Base-by-base conservation (phyloP, 2,888 invertebrate species). In the Lasioglossum malachurum region DNA sequence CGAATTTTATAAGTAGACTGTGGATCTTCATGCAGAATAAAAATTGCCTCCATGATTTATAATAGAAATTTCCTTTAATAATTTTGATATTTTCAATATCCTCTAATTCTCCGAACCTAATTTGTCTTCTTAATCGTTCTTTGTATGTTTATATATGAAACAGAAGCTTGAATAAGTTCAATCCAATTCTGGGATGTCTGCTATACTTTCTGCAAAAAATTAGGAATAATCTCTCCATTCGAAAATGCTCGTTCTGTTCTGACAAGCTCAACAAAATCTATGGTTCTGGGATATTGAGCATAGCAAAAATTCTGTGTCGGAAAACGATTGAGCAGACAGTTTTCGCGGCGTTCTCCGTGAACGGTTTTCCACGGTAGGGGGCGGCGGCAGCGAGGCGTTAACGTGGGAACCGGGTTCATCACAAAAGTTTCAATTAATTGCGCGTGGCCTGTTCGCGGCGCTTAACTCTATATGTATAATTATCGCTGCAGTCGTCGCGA, bases 361-460 rank as follows among this genome's bases (percentile, higher is more conserved):
- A 8, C 23, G 53, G 23, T 53, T 23, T 57, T 27, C 60, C 60
- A 12, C n/a, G 12, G 27, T 0, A 4, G 27, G 12, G 14, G 1
- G 16, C 27, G 60, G 10, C 35, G 35, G 23, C n/a, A n/a, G 23
- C 53, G 27, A 60, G 41, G 71, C 71, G 71, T 72, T 44, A 72
- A 72, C 71, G 71, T n/a, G 41, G n/a, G 41, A 72, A 44, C n/a
- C 41, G 16, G 41, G 71, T 72, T 72, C 23, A 72, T 72, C 41
- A 72, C n/a, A 73, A 73, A 73, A 73, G 73, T 73, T 73, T 46
- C 46, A 73, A 72, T 72, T 72, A 72, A 72, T 72, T 41, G n/a
- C n/a, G 44, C 41, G 71, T 12, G 19, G 67, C 27, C 44, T 41
- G n/a, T 72, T 41, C 71, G 41, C 41, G 71, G 71, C 41, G 71